These are phyloP conservation scores for Drosophila aff. DNA, from an alignment of 1,140 invertebrate genomes.

Conservation along the genomic window DNA sequence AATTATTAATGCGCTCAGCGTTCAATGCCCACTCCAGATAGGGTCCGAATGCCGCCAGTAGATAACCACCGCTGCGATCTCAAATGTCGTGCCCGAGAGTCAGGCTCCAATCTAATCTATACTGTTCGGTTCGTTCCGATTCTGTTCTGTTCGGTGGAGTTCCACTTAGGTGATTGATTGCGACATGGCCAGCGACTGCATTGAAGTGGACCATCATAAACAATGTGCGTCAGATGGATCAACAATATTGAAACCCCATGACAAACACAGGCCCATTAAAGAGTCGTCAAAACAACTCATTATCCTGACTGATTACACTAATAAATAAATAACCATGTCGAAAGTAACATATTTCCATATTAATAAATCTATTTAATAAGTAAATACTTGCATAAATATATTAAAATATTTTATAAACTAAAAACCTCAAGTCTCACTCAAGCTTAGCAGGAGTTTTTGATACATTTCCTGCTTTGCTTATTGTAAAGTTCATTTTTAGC, in stretches of 20 bases:
- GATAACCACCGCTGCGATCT: conserved; percentile 33
- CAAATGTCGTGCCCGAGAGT: conserved; percentile 13
- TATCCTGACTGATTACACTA: conserved; percentile 4
- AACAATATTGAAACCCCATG: conserved; percentile 19
- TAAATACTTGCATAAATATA: neutral
- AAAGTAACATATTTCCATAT: neutral
- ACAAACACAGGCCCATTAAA: conserved; percentile 29
- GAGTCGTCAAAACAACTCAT: conserved; percentile 19
- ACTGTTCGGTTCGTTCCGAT: conserved; percentile 1
- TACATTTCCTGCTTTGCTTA: neutral
- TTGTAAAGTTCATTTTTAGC: neutral
- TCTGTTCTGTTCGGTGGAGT: conserved; percentile 9
- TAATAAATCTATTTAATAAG: too few species aligned
- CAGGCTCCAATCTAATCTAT: conserved; percentile 52
- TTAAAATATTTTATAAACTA: neutral
- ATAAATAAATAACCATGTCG: neutral
- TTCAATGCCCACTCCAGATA: conserved; percentile 49
- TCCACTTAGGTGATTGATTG: conserved; percentile 51
- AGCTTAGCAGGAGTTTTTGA: neutral
- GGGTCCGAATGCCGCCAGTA: conserved; percentile 15
- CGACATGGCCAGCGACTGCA: conserved; percentile 26
- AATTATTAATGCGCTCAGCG: conserved; percentile 53
- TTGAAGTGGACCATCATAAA: conserved; percentile 30
- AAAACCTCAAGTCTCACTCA: neutral
- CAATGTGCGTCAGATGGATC: conserved; percentile 42